phyloP scores from a whole-genome alignment of 2,797 vertebrate species.

The Heterohyrax brucei region DNA sequence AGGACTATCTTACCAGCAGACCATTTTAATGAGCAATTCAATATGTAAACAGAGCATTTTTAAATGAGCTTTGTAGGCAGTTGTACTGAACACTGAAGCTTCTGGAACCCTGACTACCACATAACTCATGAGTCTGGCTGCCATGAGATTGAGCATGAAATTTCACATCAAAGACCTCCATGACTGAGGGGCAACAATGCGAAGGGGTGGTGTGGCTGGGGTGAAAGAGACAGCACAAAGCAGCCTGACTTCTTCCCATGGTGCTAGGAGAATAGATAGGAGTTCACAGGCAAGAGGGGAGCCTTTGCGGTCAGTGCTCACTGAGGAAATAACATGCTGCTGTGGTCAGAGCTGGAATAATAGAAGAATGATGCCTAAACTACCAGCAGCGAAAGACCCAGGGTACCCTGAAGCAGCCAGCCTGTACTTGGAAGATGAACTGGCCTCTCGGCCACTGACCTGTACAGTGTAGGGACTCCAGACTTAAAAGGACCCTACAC shows the following conservation, averaged over 20 bases:
- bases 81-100: background rate
- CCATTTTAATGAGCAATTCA: conserved; percentile 56
- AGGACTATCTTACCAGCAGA: background rate
- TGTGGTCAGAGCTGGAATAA: background rate
- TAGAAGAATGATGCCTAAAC: background rate
- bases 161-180: conserved; percentile 76
- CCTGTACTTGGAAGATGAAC: background rate
- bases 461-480: rapidly evolving
- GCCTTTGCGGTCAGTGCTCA: background rate
- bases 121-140: conserved; percentile 73
- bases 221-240: background rate
- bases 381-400: background rate
- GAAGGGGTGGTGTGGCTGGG: background rate
- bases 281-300: background rate
- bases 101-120: background rate
- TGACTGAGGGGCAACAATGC: conserved; percentile 30
- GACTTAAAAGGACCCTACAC: background rate
- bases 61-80: background rate
- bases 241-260: background rate
- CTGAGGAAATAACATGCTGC: background rate
- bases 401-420: background rate
- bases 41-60: background rate
- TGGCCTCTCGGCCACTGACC: background rate
- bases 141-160: conserved; percentile 77
- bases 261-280: conserved; percentile 7